These are phyloP conservation scores for Lophotriccus pileatus DNA, from an alignment of 2,797 vertebrate species.

Conservation along the genomic window DNA sequence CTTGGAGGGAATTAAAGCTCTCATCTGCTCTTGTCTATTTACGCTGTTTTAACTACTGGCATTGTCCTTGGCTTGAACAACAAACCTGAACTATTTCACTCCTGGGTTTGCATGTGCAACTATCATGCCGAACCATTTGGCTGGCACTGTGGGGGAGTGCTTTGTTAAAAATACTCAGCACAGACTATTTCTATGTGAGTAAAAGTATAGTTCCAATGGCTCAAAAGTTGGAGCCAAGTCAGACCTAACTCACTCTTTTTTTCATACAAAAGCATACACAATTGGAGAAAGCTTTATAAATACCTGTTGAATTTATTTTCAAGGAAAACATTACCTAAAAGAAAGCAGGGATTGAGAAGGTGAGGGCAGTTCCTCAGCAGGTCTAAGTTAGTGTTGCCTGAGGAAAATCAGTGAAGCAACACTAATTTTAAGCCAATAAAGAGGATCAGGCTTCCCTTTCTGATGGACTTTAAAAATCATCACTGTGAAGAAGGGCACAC, in stretches of 20 bases:
- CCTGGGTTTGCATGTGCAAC: conserved; percentile 23
- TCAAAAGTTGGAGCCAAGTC: background rate
- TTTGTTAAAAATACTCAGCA: conserved; percentile 43
- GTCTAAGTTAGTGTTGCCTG: background rate
- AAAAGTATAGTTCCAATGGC: background rate
- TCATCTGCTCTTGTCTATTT: conserved; percentile 53
- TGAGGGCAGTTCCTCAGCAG: background rate
- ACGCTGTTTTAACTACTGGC: conserved; percentile 27
- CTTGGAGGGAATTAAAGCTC: background rate
- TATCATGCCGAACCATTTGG: background rate
- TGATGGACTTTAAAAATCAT: conserved; percentile 1
- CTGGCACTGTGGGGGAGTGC: background rate
- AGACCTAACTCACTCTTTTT: background rate
- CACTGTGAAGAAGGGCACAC: background rate
- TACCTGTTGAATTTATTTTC: conserved; percentile 31
- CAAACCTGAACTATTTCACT: conserved; percentile 43
- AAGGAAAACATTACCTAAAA: background rate
- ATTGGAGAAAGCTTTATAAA: background rate
- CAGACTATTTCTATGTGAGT: background rate
- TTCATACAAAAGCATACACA: background rate
- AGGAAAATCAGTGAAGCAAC: background rate
- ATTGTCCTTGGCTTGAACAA: conserved; percentile 38
- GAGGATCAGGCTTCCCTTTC: background rate
- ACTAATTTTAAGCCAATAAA: conserved; percentile 6
- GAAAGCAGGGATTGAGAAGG: background rate